These are phyloP conservation scores for Sycon ciliatum DNA, from an alignment of 37 sponge, comb jelly and placozoan species.

Conservation along the genomic window DNA sequence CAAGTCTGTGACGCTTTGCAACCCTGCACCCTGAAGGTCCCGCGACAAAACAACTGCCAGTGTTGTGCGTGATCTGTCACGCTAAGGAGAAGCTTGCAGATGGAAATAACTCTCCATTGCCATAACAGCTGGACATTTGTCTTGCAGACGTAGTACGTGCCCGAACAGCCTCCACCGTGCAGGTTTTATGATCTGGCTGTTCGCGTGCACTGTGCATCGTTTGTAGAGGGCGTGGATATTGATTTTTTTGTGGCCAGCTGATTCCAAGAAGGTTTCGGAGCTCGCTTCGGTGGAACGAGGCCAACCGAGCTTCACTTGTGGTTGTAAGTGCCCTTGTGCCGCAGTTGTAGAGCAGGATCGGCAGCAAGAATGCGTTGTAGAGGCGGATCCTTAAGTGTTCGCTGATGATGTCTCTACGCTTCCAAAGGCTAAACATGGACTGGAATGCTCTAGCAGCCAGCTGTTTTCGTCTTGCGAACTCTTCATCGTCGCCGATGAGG, in stretches of 20 bases:
- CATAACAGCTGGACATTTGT: no score
- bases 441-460: conserved; percentile 20
- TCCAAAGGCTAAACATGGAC: conserved; percentile 17
- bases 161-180: no score
- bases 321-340: conserved; percentile 24
- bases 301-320: conserved; percentile 17
- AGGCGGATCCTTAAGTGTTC: conserved; percentile 10
- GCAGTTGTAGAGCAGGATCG: conserved; percentile 18
- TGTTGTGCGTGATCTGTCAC: no score
- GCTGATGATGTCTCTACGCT: conserved; percentile 6
- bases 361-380: conserved; percentile 25
- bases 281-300: conserved; percentile 14
- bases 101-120: no score
- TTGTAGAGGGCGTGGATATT: conserved; percentile 19
- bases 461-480: conserved; percentile 11
- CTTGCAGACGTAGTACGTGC: no score
- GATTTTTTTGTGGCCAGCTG: conserved; percentile 10
- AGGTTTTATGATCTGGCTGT: no score
- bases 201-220: no score
- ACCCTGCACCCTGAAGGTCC: no score
- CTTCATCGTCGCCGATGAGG: conserved; percentile 19
- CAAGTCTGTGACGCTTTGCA: no score
- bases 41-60: no score
- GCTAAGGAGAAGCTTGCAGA: no score
- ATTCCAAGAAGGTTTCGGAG: conserved; percentile 17